phyloP scores from a whole-genome alignment of 1,140 invertebrate species.

The Drosophila asahinai region DNA sequence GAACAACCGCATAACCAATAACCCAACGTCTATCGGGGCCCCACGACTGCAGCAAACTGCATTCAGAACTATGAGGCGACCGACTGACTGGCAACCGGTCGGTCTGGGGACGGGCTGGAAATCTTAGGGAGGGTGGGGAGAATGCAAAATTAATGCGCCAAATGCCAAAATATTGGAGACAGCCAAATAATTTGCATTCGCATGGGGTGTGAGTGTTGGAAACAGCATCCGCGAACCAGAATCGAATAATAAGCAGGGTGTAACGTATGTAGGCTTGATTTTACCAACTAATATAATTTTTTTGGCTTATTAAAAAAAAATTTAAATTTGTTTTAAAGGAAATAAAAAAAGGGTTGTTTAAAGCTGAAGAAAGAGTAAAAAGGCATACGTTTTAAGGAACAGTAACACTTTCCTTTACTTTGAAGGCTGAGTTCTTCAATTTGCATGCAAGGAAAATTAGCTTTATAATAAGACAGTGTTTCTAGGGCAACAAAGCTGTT shows the following conservation, averaged over 20 bases:
- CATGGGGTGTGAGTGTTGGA: conserved; percentile 34
- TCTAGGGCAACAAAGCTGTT: not conserved
- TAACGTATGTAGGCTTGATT: not conserved
- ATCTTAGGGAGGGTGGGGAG: conserved; percentile 23
- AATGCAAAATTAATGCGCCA: conserved; percentile 76
- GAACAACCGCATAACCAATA: conserved; percentile 33
- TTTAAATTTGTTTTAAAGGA: too few species aligned
- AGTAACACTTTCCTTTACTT: not conserved
- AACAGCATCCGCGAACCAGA: conserved; percentile 11
- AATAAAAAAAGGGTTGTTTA: not conserved
- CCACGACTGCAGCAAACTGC: conserved; percentile 58
- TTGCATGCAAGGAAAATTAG: too few species aligned
- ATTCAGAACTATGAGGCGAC: conserved; percentile 77
- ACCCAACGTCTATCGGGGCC: conserved; percentile 43
- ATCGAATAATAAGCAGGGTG: not conserved
- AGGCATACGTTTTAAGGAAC: not conserved
- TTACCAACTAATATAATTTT: conserved; percentile 5
- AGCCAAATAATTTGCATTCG: conserved; percentile 71
- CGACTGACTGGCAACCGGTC: conserved; percentile 59
- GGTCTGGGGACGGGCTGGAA: not conserved
- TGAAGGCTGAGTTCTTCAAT: not conserved
- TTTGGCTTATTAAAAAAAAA: not conserved
- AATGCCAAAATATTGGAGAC: conserved; percentile 80
- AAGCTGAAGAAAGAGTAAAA: not conserved
- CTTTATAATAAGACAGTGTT: not conserved